Evolutionary conservation across 2,113 vertebrate species (phyloP).

Genomic region (Nerophis lumbriciformis): DNA sequence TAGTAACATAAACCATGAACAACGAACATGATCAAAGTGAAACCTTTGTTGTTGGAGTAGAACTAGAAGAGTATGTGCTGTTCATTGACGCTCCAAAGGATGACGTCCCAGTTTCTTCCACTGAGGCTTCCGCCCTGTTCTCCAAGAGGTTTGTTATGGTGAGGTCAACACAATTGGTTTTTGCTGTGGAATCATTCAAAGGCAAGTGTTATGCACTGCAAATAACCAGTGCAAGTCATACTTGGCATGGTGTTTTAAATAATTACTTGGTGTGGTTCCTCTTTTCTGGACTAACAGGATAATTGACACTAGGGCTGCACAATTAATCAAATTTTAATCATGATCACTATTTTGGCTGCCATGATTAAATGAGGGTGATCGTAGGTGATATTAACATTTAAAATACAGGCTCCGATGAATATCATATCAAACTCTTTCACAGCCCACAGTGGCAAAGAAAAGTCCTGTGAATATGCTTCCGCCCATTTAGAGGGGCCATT

Average conservation of each 20-base stretch:
- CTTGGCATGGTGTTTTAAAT: background rate
- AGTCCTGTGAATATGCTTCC: too few relatives aligned
- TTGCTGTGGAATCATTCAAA: constrained; percentile 55
- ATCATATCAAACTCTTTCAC: too few relatives aligned
- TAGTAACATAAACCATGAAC: background rate
- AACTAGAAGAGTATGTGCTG: constrained; percentile 25
- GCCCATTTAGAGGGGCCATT: too few relatives aligned
- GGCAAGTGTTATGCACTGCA: background rate
- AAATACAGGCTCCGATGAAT: too few relatives aligned
- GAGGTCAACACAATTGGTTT: constrained; percentile 89
- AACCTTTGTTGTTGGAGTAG: constrained; percentile 63
- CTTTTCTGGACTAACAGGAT: too few relatives aligned
- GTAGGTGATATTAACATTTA: too few relatives aligned
- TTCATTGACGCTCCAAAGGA: constrained; percentile 44
- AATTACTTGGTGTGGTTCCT: too few relatives aligned
- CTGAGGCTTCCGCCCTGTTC: constrained; percentile 68
- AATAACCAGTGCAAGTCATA: background rate
- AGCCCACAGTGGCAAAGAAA: too few relatives aligned
- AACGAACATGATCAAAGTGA: background rate
- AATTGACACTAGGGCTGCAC: too few relatives aligned
- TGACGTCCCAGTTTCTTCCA: constrained; percentile 38
- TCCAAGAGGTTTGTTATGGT: constrained; percentile 96
- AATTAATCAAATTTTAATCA: too few relatives aligned
- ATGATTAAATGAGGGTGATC: too few relatives aligned
- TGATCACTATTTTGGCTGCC: too few relatives aligned